Percentiles rank a stretch among this genome's conserved stretches.
Evolutionary conservation across 2,113 vertebrate genomes (phyloP).

Genomic region (Engraulis encrasicolus): DNA sequence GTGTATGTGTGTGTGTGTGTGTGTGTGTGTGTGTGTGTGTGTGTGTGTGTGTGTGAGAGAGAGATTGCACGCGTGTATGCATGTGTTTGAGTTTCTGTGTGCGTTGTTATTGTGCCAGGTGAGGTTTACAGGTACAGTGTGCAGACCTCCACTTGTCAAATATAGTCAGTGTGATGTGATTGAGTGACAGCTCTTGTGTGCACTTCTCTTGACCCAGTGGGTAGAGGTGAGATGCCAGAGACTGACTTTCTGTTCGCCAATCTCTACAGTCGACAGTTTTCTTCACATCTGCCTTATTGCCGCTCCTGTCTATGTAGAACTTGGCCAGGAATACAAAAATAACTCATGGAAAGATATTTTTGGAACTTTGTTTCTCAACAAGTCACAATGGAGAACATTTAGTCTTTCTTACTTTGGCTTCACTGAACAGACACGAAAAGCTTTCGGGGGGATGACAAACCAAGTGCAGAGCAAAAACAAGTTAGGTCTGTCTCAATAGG

Average conservation of each 20-base stretch:
- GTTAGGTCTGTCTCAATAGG: not conserved
- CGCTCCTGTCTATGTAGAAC: not conserved
- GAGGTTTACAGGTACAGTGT: conserved; percentile 32
- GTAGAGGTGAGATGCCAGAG: not conserved
- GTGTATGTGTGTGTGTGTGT: not conserved
- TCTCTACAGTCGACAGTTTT: no score
- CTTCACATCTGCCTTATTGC: no score
- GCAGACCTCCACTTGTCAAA: not conserved
- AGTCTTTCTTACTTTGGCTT: not conserved
- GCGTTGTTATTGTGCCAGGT: no score
- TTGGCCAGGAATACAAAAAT: not conserved
- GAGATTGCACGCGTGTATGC: not conserved
- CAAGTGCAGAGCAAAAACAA: not conserved
- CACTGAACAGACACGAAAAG: not conserved
- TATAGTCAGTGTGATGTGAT: not conserved
- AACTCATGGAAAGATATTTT: not conserved
- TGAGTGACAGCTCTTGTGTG: not conserved
- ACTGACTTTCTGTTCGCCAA: not conserved
- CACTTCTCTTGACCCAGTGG: not conserved
- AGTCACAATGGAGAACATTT: not conserved
- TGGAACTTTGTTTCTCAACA: not conserved
- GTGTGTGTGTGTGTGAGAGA: conserved; percentile 40
- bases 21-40: not conserved
- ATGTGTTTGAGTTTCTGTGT: conserved; percentile 31
- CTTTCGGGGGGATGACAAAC: not conserved